These are phyloP conservation scores for Halocynthia aurantium DNA, from an alignment of 23 tunicate species.

Conservation along the genomic window DNA sequence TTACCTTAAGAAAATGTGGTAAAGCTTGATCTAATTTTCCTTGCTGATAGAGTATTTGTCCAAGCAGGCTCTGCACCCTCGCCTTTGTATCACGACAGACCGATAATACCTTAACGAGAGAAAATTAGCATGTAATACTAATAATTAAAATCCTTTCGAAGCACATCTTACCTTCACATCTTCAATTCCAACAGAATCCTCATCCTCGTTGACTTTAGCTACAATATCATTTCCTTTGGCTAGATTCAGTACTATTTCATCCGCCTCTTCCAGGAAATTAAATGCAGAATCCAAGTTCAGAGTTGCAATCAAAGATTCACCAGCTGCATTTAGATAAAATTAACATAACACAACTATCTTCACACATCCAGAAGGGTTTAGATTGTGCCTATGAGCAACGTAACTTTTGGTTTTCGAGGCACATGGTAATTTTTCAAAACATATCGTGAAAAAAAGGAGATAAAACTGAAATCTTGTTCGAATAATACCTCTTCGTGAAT, in stretches of 20 bases:
- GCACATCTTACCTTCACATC: constrained; percentile 34
- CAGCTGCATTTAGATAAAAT: constrained; percentile 26
- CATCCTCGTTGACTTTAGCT: constrained; percentile 48
- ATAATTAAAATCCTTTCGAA: not conserved
- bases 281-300: constrained; percentile 23
- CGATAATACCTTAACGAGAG: constrained; percentile 33
- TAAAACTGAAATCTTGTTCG: no score
- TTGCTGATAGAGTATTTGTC: constrained; percentile 63
- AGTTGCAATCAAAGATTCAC: constrained; percentile 61
- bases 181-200: constrained; percentile 30
- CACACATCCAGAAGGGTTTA: no score
- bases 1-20: constrained; percentile 49
- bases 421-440: no score
- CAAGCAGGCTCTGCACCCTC: constrained; percentile 40
- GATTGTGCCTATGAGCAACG: no score
- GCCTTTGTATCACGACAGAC: constrained; percentile 53
- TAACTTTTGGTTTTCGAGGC: no score
- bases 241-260: constrained; percentile 52
- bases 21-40: constrained; percentile 40
- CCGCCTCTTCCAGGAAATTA: constrained; percentile 42
- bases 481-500: no score
- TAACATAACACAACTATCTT: no score
- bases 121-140: not conserved
- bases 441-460: no score
- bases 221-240: constrained; percentile 71